Evolutionary conservation across 2,113 vertebrate species (phyloP), one percentile per base, ranked within the genome.

Genomic region (Lasiurus borealis): DNA sequence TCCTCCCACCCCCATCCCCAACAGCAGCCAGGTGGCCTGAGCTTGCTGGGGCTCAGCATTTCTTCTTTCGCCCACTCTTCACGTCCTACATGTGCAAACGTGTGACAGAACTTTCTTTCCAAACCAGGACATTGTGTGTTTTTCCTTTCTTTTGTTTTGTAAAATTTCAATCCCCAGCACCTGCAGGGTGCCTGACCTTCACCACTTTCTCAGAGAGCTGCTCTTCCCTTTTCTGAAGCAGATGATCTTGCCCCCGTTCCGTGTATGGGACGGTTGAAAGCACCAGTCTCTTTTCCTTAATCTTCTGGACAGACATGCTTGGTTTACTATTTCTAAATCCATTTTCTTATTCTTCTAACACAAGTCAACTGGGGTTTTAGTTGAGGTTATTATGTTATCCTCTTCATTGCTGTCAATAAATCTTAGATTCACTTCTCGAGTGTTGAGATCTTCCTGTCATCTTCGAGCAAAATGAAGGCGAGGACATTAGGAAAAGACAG

Each of bases 101-200:
- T 59, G 46, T 83, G 80, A 77, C 40, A 36, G 62, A 72, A 59
- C 57, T 84, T 86, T 80, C 27, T 92, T 27, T 48, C 27, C 44
- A 93, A 91, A 90, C 27, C 54, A 75, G 48, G 21, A 52, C 15
- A 11, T 21, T 36, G 13, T 96, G 48, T 89, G 18, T 80, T 69
- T 90, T 73, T 57, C 68, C 69, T 77, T 86, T n/a, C 4, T 90
- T 92, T 76, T 68, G 46, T 34, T 85, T 92, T 36, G 6, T 46
- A 62, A 62, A 57, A 21, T 92, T 18, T 50, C 78, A 86, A 72
- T 85, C 29, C 36, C 34, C 21, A 29, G 52, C 36, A 48, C 23
- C 46, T 75, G 14, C 23, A 83, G 31, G 62, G 66, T 80, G 11
- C 71, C 64, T 59, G 14, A 48, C 34, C 9, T 88, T 40, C 12